Evolutionary conservation across 2,113 vertebrate genomes (phyloP).

Genomic region (Syngnathus floridae): DNA sequence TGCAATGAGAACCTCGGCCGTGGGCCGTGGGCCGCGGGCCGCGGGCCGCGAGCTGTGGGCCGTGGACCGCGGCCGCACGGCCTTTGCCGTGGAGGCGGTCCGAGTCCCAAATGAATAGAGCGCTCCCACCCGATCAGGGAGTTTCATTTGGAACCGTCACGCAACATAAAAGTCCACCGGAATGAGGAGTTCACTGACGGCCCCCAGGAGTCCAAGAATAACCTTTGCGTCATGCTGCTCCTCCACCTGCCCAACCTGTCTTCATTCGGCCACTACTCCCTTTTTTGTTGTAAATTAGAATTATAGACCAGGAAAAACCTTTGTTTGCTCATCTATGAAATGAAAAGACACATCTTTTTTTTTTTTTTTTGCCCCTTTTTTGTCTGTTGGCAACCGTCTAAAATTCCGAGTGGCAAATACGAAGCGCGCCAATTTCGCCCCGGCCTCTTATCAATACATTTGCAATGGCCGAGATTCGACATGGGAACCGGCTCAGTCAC

Average conservation of each 20-base stretch:
- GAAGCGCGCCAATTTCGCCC: slow-evolving; percentile 1
- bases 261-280: slow-evolving; percentile 11
- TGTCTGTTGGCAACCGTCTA: slow-evolving; percentile 22
- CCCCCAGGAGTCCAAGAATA: slow-evolving; percentile 44
- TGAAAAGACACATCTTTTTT: background rate
- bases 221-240: slow-evolving; percentile 44
- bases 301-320: too few species aligned
- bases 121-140: slow-evolving; percentile 50
- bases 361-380: background rate
- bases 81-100: slow-evolving; percentile 44
- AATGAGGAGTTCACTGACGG: slow-evolving; percentile 52
- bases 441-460: slow-evolving; percentile 52
- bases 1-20: slow-evolving; percentile 21
- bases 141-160: slow-evolving; percentile 65
- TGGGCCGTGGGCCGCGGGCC: too few species aligned
- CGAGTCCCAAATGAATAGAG: slow-evolving; percentile 65
- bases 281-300: background rate
- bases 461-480: slow-evolving; percentile 50
- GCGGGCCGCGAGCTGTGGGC: too few species aligned
- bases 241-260: slow-evolving; percentile 26
- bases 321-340: slow-evolving; percentile 1
- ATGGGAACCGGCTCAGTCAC: slow-evolving; percentile 36
- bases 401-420: slow-evolving; percentile 47
- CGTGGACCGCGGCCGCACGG: slow-evolving; percentile 21
- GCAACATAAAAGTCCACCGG: slow-evolving; percentile 56